Evolutionary conservation across 2,113 vertebrate genomes (phyloP).

Genomic region (Ciconia boyciana): DNA sequence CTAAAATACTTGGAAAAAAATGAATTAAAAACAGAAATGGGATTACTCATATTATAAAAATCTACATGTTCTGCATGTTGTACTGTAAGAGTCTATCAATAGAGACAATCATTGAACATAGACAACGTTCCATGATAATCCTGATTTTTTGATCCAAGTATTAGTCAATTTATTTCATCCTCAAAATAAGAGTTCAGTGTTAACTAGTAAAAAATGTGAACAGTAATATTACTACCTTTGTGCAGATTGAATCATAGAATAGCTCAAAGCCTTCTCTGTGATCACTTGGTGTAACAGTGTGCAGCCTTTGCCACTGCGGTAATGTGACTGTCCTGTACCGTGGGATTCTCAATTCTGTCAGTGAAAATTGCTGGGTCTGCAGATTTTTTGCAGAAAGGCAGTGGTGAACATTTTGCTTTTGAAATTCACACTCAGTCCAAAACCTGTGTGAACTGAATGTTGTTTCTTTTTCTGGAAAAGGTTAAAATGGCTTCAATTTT

Average conservation of each 20-base stretch:
- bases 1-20: neutral
- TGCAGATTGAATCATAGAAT: neutral
- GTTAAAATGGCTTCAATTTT: neutral
- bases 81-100: neutral
- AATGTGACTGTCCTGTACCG: neutral
- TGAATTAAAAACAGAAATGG: neutral
- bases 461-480: neutral
- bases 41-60: neutral
- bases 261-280: neutral
- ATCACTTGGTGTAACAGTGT: neutral
- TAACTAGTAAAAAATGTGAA: neutral
- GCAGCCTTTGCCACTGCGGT: fast-evolving
- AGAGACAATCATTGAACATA: neutral
- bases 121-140: neutral
- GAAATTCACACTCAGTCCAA: neutral
- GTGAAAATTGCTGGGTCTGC: neutral
- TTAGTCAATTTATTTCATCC: neutral
- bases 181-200: neutral
- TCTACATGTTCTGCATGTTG: neutral
- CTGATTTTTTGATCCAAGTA: neutral
- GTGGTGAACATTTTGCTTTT: neutral
- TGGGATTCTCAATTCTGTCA: neutral
- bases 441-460: neutral
- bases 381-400: neutral
- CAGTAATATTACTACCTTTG: neutral